phyloP scores from a whole-genome alignment of 2,797 vertebrate genomes.

The Cirrhinus mrigala region DNA sequence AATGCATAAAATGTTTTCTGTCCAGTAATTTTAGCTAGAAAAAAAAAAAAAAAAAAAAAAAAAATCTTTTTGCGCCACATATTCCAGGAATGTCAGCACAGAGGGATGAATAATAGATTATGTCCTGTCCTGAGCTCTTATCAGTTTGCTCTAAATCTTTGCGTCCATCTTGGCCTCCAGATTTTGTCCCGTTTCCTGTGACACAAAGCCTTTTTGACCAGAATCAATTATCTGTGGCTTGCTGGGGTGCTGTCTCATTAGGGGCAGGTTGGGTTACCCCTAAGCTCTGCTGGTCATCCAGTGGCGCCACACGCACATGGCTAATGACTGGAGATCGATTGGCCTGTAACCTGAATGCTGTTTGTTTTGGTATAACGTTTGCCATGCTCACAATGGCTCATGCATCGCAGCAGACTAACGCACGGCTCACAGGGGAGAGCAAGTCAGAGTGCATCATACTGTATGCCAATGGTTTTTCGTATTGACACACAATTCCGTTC shows the following conservation, averaged over 20 bases:
- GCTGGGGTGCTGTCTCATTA: constrained; percentile 66
- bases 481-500: not conserved
- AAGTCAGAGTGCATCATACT: constrained; percentile 45
- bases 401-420: constrained; percentile 67
- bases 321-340: constrained; percentile 84
- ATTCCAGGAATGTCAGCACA: constrained; percentile 60
- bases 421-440: constrained; percentile 39
- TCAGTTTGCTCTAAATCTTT: constrained; percentile 53
- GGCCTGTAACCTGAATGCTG: constrained; percentile 76
- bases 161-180: constrained; percentile 49
- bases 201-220: constrained; percentile 69
- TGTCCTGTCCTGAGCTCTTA: constrained; percentile 58
- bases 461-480: not conserved
- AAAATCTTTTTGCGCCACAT: constrained; percentile 34
- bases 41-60: constrained; percentile 22
- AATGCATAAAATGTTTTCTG: constrained; percentile 21
- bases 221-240: constrained; percentile 72
- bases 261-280: constrained; percentile 71
- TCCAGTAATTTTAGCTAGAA: constrained; percentile 14
- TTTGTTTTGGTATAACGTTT: constrained; percentile 77
- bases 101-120: constrained; percentile 64
- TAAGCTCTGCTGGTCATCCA: constrained; percentile 73
- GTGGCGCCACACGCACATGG: constrained; percentile 80
- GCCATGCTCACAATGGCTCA: constrained; percentile 68
- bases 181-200: constrained; percentile 69